Conservation (phyloP, 2,888 invertebrate species). For the Candidula unifasciata region DNA sequence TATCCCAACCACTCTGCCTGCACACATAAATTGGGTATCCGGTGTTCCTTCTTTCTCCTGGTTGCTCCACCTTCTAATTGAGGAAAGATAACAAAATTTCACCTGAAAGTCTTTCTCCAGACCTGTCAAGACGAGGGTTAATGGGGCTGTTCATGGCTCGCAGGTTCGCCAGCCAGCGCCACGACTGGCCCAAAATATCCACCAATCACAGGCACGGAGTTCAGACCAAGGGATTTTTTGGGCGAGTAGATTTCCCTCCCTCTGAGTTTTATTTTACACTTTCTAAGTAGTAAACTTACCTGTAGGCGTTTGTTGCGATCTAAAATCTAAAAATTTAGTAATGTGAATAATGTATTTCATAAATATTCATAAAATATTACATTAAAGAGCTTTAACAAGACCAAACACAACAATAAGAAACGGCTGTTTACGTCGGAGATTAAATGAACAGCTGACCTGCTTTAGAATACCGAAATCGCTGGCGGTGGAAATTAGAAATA, state of each 20-base stretch:
- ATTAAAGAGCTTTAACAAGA: too few relatives aligned
- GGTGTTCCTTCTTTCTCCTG: too few relatives aligned
- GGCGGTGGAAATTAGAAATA: conserved; percentile 32
- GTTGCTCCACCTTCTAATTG: not conserved
- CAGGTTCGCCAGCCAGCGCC: conserved; percentile 1
- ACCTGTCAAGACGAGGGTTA: not conserved
- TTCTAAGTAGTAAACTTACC: too few relatives aligned
- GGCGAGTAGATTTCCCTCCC: not conserved
- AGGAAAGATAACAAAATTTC: not conserved
- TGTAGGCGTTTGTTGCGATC: too few relatives aligned
- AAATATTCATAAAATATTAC: too few relatives aligned
- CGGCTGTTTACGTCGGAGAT: conserved; percentile 38
- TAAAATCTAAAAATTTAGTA: too few relatives aligned
- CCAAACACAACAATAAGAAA: not conserved
- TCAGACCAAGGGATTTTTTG: not conserved
- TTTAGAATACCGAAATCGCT: not conserved
- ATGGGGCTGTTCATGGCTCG: not conserved
- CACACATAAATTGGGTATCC: too few relatives aligned
- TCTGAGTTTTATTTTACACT: too few relatives aligned
- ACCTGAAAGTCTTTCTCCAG: not conserved
- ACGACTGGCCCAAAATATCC: conserved; percentile 32
- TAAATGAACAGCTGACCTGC: conserved; percentile 48
- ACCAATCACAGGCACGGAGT: conserved; percentile 22
- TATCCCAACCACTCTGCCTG: too few relatives aligned
- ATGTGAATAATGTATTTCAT: too few relatives aligned